These are phyloP conservation scores for Lycopodina hypogea DNA, from an alignment of 37 sponge, comb jelly and placozoan species.

Conservation along the genomic window DNA sequence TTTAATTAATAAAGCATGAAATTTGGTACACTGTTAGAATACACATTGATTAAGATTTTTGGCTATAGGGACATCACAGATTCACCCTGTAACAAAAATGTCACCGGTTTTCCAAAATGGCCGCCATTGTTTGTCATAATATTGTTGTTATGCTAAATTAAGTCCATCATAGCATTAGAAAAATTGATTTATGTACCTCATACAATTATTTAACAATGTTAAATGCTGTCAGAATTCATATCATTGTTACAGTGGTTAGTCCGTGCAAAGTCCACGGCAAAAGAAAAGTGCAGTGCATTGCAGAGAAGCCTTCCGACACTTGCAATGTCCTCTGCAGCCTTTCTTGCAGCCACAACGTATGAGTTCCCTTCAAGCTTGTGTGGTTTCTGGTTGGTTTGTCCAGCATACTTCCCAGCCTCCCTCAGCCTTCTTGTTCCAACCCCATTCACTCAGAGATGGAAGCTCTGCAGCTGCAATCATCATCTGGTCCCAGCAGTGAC, in stretches of 20 bases:
- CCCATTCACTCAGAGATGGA: background rate
- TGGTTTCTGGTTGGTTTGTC: background rate
- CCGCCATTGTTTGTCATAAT: background rate
- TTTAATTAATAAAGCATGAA: background rate
- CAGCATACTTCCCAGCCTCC: background rate
- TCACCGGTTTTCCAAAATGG: background rate
- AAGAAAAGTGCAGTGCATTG: background rate
- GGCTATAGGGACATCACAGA: too few species aligned
- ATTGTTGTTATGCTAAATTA: too few species aligned
- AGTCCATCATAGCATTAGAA: too few species aligned
- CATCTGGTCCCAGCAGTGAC: conserved; percentile 4
- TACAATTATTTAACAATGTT: too few species aligned
- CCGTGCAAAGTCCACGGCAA: background rate
- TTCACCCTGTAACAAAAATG: too few species aligned
- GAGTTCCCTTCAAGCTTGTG: background rate
- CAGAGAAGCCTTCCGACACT: background rate
- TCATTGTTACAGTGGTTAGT: background rate
- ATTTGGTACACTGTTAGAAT: background rate
- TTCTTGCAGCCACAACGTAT: too few species aligned
- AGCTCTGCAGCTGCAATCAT: background rate
- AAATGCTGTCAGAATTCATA: too few species aligned
- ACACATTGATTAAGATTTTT: too few species aligned
- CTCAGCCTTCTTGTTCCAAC: background rate
- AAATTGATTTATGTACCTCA: too few species aligned
- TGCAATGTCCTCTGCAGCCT: background rate